Evolutionary conservation across 2,113 vertebrate genomes (phyloP).

Genomic region (Myrmophylax atrothorax): DNA sequence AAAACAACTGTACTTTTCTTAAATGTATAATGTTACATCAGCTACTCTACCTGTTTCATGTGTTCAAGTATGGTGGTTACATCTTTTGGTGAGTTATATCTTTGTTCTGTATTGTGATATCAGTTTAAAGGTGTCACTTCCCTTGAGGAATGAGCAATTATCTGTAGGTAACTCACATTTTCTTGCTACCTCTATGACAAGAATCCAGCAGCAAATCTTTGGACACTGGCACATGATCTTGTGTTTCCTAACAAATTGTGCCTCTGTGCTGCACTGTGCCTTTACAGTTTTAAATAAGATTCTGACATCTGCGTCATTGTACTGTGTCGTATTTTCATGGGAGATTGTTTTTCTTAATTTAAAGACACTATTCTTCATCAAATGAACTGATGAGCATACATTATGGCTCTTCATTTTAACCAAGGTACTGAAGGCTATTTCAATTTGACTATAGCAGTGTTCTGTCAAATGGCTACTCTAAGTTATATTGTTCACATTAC

Average conservation of each 20-base stretch:
- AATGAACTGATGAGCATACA: slow-evolving; percentile 71
- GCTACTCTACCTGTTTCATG: neutral
- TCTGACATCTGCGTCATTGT: slow-evolving; percentile 57
- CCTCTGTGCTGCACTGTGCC: slow-evolving; percentile 3
- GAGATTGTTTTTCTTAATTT: slow-evolving; percentile 69
- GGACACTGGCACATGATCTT: slow-evolving; percentile 26
- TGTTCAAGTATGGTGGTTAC: neutral
- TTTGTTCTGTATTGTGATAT: slow-evolving; percentile 38
- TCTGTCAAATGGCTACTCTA: slow-evolving; percentile 77
- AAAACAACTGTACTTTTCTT: neutral
- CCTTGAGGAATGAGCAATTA: slow-evolving; percentile 63
- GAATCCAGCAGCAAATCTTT: slow-evolving; percentile 65
- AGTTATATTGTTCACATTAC: slow-evolving; percentile 74
- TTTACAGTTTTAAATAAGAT: slow-evolving; percentile 72
- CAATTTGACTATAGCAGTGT: slow-evolving; percentile 77
- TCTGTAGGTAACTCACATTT: slow-evolving; percentile 58
- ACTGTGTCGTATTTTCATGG: neutral
- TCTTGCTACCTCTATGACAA: slow-evolving; percentile 24
- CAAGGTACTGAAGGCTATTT: slow-evolving; percentile 76
- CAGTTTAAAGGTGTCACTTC: slow-evolving; percentile 61
- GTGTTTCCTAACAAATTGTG: slow-evolving; percentile 62
- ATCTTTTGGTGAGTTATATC: neutral
- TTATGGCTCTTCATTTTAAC: slow-evolving; percentile 72
- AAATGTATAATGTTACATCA: neutral
- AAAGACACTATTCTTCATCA: slow-evolving; percentile 63